phyloP scores from a whole-genome alignment of 1,140 invertebrate species.

The Papilio polytes region DNA sequence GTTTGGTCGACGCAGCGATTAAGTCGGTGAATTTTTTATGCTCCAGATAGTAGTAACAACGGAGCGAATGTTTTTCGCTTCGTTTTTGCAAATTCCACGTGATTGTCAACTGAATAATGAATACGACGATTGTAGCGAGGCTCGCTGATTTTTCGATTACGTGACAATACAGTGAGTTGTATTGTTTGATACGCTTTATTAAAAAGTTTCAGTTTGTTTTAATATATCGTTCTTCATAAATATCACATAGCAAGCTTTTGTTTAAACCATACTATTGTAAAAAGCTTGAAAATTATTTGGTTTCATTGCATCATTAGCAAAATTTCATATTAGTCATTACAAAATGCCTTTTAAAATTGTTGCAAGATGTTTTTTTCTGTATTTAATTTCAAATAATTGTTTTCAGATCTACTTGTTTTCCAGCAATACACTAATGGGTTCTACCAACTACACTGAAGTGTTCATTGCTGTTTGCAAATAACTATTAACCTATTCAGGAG shows the following conservation, averaged over 20 bases:
- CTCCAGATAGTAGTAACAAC: slow-evolving; percentile 71
- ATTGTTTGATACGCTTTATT: slow-evolving; percentile 51
- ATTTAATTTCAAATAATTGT: not conserved
- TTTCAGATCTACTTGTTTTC: not conserved
- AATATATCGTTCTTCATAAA: not conserved
- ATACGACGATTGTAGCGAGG: slow-evolving; percentile 65
- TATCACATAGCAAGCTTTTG: not conserved
- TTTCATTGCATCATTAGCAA: no score
- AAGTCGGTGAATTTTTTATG: slow-evolving; percentile 79
- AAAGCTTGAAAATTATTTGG: not conserved
- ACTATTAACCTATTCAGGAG: not conserved
- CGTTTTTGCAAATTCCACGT: slow-evolving; percentile 78
- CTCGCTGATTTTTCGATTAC: slow-evolving; percentile 77
- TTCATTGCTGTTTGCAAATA: no score
- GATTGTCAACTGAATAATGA: slow-evolving; percentile 79
- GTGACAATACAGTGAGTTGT: slow-evolving; percentile 59
- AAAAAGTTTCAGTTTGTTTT: slow-evolving; percentile 32
- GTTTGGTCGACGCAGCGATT: slow-evolving; percentile 72
- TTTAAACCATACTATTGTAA: not conserved
- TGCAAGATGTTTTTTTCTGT: not conserved
- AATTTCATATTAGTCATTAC: no score
- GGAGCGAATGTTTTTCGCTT: slow-evolving; percentile 70
- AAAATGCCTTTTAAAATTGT: no score
- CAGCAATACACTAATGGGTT: not conserved
- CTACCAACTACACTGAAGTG: not conserved